Conservation (phyloP, 2,797 vertebrate genomes). For the Gambelia wislizenii region DNA sequence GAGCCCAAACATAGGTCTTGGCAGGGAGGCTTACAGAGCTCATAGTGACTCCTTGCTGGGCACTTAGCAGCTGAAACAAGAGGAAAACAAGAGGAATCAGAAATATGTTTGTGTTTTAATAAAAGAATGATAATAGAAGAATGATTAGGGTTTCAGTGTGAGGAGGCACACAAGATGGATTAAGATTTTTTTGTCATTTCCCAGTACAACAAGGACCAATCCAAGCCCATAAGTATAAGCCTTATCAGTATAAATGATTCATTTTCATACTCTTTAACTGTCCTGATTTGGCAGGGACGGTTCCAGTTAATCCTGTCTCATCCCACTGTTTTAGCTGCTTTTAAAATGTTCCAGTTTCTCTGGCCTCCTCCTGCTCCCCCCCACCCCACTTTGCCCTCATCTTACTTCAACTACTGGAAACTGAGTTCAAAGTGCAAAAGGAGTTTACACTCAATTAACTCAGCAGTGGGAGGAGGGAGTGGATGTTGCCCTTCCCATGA, state of each 20-base stretch:
- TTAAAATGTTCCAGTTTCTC: too few relatives aligned
- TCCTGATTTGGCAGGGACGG: too few relatives aligned
- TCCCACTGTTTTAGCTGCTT: too few relatives aligned
- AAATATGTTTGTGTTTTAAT: not conserved
- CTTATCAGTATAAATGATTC: not conserved
- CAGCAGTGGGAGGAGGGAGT: too few relatives aligned
- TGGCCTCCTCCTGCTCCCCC: too few relatives aligned
- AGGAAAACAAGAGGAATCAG: not conserved
- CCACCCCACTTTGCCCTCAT: too few relatives aligned
- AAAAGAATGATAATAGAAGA: not conserved
- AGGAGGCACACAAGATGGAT: not conserved
- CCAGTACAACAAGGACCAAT: not conserved
- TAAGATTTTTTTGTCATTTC: not conserved
- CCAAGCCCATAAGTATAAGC: not conserved
- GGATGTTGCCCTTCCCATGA: not conserved
- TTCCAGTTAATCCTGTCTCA: too few relatives aligned
- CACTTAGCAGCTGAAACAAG: constrained; percentile 13
- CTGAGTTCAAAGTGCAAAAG: too few relatives aligned
- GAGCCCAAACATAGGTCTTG: constrained; percentile 32
- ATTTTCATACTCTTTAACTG: not conserved
- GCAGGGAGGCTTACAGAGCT: constrained; percentile 46
- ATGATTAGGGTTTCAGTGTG: not conserved
- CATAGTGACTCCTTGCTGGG: constrained; percentile 60
- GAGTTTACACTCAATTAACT: too few relatives aligned
- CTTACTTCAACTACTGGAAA: too few relatives aligned